A percentile compares a stretch with the other conserved stretches of the same genome.
These are phyloP conservation scores for Acanthurus lineatus DNA, from an alignment of 2,797 vertebrate genomes.

Conservation along the genomic window DNA sequence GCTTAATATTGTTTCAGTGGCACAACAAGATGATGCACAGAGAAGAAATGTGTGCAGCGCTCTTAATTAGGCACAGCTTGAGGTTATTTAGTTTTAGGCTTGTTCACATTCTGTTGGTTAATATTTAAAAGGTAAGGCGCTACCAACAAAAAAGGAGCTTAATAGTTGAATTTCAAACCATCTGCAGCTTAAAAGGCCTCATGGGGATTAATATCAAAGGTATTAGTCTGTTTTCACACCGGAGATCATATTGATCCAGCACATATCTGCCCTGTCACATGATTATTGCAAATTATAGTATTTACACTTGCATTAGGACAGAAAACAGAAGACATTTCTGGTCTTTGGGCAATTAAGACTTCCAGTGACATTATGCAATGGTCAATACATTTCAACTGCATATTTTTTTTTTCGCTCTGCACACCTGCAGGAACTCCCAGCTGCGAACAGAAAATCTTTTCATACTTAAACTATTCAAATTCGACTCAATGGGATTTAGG, in stretches of 20 bases:
- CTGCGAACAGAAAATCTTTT: not conserved
- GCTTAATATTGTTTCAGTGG: not conserved
- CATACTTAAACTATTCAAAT: constrained; percentile 7
- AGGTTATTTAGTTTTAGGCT: not conserved
- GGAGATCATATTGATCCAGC: constrained; percentile 1
- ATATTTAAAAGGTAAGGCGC: not conserved
- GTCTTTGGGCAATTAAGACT: constrained; percentile 27
- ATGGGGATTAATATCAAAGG: not conserved
- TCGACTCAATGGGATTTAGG: not conserved
- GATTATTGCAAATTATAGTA: not conserved
- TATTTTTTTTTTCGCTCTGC: not conserved
- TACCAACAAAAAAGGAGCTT: not conserved
- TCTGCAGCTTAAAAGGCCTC: not conserved
- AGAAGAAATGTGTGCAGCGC: not conserved
- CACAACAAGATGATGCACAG: constrained; percentile 3
- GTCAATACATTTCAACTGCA: not conserved
- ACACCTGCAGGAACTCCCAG: constrained; percentile 10
- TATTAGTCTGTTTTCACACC: not conserved
- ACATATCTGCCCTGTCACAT: not conserved
- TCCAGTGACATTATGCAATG: constrained; percentile 54
- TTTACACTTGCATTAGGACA: not conserved
- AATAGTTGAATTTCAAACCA: constrained; percentile 11
- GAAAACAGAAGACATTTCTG: constrained; percentile 9
- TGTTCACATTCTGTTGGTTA: not conserved
- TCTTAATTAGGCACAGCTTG: not conserved